phyloP scores from a whole-genome alignment of 2,888 invertebrate species.

The Julus scanicus region DNA sequence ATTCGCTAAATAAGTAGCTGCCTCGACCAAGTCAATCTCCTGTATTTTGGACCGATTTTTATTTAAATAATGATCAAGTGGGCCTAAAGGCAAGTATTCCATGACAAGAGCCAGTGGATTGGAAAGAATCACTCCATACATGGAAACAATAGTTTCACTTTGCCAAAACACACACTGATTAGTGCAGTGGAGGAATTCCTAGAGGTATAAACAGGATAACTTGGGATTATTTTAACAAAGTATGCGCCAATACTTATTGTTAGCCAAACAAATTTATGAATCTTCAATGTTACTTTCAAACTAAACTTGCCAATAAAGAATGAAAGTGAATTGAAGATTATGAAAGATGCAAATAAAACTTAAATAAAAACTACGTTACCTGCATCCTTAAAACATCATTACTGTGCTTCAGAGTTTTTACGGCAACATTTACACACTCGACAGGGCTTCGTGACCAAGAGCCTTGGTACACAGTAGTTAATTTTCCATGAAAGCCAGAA shows the following conservation, averaged over 20 bases:
- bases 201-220: neutral
- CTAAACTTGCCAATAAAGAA: too few relatives aligned
- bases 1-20: slow-evolving; percentile 81
- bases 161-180: slow-evolving; percentile 83
- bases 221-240: neutral
- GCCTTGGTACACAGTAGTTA: neutral
- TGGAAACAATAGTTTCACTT: slow-evolving; percentile 79
- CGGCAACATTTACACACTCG: neutral
- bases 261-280: too few relatives aligned
- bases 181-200: slow-evolving; percentile 77
- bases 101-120: slow-evolving; percentile 83
- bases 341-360: too few relatives aligned
- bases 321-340: too few relatives aligned
- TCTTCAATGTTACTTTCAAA: too few relatives aligned
- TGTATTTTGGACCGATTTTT: slow-evolving; percentile 60
- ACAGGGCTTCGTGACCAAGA: neutral
- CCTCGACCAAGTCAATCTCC: slow-evolving; percentile 80
- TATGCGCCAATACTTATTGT: too few relatives aligned
- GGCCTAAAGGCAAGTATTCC: slow-evolving; percentile 82
- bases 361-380: neutral
- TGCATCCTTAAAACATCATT: neutral
- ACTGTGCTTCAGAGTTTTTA: neutral
- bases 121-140: slow-evolving; percentile 77
- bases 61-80: slow-evolving; percentile 76
- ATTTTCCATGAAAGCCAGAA: neutral